Evolutionary conservation across 2,888 invertebrate genomes (phyloP).

Genomic region (Hirtodrosophila alboralis): DNA sequence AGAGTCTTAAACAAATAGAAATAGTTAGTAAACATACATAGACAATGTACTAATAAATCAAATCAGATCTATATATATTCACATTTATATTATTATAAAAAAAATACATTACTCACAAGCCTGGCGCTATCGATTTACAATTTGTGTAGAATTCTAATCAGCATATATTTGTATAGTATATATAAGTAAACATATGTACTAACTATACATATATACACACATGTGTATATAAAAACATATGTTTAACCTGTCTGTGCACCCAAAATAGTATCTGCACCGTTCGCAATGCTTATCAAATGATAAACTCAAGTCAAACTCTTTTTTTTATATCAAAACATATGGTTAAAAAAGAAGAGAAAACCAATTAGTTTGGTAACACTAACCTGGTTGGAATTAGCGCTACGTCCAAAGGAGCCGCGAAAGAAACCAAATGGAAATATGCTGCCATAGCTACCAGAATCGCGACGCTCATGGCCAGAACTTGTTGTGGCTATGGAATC

Average conservation of each 20-base stretch:
- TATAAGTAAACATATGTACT: no score
- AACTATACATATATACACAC: conserved; percentile 3
- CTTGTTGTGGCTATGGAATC: conserved; percentile 50
- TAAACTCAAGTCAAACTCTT: conserved; percentile 8
- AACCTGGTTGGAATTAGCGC: conserved; percentile 81
- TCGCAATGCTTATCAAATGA: conserved; percentile 36
- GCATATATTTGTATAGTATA: conserved; percentile 12
- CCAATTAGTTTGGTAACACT: conserved; percentile 19
- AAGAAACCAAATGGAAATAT: conserved; percentile 83
- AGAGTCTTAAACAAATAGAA: no score
- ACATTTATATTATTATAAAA: neutral
- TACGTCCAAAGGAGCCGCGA: conserved; percentile 76
- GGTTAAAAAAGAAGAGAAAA: no score
- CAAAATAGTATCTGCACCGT: conserved; percentile 11
- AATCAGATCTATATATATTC: neutral
- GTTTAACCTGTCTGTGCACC: conserved; percentile 22
- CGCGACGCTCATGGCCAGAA: conserved; percentile 56
- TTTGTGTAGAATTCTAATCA: conserved; percentile 45
- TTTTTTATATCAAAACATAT: conserved; percentile 42
- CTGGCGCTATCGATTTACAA: conserved; percentile 34
- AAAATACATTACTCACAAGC: conserved; percentile 17
- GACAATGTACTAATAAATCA: neutral
- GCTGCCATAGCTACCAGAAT: conserved; percentile 80
- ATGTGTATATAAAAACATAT: conserved; percentile 16
- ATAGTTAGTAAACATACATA: no score